Percentiles rank a stretch among this genome's conserved stretches.
These are phyloP conservation scores for Hippocampus kuda DNA, from an alignment of 2,797 vertebrate species.

Conservation along the genomic window DNA sequence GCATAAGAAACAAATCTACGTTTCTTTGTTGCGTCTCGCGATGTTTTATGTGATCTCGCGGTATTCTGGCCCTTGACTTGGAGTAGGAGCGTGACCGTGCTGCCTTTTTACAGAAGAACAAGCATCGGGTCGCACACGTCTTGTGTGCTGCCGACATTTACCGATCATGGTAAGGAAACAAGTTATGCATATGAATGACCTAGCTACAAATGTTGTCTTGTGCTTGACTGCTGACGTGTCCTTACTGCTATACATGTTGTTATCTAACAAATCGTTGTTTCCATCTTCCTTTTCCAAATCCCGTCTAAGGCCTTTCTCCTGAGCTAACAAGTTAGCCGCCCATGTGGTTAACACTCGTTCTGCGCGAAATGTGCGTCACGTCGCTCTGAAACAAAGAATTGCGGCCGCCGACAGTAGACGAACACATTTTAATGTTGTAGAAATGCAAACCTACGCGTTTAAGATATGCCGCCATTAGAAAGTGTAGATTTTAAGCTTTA, in stretches of 20 bases:
- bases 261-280: not conserved
- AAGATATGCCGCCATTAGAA: no score
- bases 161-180: slow-evolving; percentile 46
- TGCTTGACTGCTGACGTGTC: no score
- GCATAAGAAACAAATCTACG: not conserved
- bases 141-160: slow-evolving; percentile 12
- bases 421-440: not conserved
- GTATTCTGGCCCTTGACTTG: not conserved
- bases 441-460: not conserved
- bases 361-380: not conserved
- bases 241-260: not conserved
- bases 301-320: not conserved
- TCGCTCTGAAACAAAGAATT: not conserved
- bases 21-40: slow-evolving; percentile 16
- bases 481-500: not conserved
- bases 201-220: not conserved
- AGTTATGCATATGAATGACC: not conserved
- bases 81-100: rapidly evolving
- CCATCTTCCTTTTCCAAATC: not conserved
- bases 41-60: slow-evolving; percentile 11
- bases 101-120: slow-evolving; percentile 15
- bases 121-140: slow-evolving; percentile 10
- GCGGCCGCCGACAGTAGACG: no score
- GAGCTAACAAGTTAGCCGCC: not conserved
- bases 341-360: not conserved